phyloP scores from a whole-genome alignment of 1,140 invertebrate species.

The Epicauta chinensis region DNA sequence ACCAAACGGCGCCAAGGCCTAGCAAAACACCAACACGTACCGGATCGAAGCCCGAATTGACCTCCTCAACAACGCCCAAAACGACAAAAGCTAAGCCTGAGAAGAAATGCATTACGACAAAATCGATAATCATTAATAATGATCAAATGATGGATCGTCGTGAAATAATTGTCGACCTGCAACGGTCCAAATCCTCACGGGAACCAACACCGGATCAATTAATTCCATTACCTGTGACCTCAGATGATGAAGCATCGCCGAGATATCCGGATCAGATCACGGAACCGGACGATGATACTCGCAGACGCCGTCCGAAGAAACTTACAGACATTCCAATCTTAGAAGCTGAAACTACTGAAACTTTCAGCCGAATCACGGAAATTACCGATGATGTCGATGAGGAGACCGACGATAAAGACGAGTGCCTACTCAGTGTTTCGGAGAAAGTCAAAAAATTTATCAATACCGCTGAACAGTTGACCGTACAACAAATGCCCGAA shows the following conservation, averaged over 20 bases:
- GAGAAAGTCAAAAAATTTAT: conserved; percentile 60
- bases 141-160: conserved; percentile 15
- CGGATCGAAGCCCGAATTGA: conserved; percentile 12
- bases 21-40: conserved; percentile 10
- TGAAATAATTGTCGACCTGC: conserved; percentile 54
- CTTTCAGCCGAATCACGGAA: conserved; percentile 48
- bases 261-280: conserved; percentile 62
- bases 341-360: conserved; percentile 38
- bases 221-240: conserved; percentile 54
- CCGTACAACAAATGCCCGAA: conserved; percentile 37
- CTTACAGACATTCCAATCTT: conserved; percentile 40
- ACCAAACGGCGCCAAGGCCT: conserved; percentile 45
- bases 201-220: conserved; percentile 63
- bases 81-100: conserved; percentile 14
- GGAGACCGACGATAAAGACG: conserved; percentile 54
- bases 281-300: conserved; percentile 60
- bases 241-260: conserved; percentile 49
- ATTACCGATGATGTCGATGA: conserved; percentile 46
- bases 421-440: conserved; percentile 57
- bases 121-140: conserved; percentile 38
- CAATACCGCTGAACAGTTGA: conserved; percentile 53
- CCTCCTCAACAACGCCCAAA: neutral
- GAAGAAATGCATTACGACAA: conserved; percentile 37
- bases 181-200: conserved; percentile 62
- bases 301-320: conserved; percentile 42